Evolutionary conservation across 2,113 vertebrate species (phyloP), one percentile per base, ranked within the genome.

Genomic region (Tupaia tana): DNA sequence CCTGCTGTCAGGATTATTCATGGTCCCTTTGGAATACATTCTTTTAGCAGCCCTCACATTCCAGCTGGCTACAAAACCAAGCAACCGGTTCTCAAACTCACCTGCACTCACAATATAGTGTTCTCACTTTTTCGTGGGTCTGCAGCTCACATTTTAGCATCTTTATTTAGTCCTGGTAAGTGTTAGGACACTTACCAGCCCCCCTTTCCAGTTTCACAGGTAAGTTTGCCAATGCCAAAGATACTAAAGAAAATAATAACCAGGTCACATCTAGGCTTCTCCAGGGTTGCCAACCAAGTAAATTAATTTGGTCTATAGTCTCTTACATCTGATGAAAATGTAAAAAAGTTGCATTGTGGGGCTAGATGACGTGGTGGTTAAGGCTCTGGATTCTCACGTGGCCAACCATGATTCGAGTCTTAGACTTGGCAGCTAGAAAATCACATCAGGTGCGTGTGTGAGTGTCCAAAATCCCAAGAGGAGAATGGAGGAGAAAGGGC

Each of bases 201-300:
- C 16, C 59, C 31, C 15, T 96, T 93, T 74, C 86, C 90, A 77
- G 31, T 67, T 92, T 94, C 52, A 93, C 0, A 95, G 12, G 31
- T 20, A 92, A 92, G 12, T 22, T 84, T 89, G 71, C 54, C 79
- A 84, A 90, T 7, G 31, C 27, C 13, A 63, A 93, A 95, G 25
- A 19, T 71, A 73, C 27, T 79, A 71, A 92, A 93, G 56, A 61
- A 88, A 95, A 91, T 6, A 85, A 82, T 52, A 29, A 64, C 25
- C 8, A 74, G 43, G 71, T 10, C 18, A 56, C 34, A 89, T 2
- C 6, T 58, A 89, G 71, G 43, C 24, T 86, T 80, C 94, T 88
- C 58, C 20, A 91, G 66, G 7, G 20, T 43, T 95, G 27, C 59
- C 71, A 93, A 95, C 27, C 64, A 96, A 95, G 27, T 89, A 67